These are phyloP conservation scores for Bujurquina vittata DNA, from an alignment of 2,113 vertebrate species.

Conservation along the genomic window DNA sequence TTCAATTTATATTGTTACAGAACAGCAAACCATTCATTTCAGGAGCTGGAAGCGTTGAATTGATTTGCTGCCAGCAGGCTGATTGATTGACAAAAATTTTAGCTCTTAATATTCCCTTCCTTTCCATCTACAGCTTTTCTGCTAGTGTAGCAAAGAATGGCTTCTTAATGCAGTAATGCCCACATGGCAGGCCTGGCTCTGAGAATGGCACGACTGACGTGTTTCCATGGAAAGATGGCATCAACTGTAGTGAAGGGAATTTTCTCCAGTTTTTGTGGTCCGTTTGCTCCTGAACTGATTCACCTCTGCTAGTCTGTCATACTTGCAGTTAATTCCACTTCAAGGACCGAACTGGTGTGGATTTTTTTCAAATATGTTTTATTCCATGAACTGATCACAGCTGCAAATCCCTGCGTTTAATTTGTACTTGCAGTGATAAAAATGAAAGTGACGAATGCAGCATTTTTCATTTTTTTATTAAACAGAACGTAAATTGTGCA, in stretches of 20 bases:
- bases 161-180: slow-evolving; percentile 25
- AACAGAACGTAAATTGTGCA: neutral
- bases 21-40: neutral
- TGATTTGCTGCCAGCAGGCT: neutral
- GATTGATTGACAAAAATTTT: neutral
- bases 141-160: neutral
- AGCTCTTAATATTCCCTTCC: neutral
- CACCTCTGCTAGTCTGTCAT: slow-evolving; percentile 6
- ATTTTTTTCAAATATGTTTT: neutral
- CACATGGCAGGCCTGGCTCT: slow-evolving; percentile 24
- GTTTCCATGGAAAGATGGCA: slow-evolving; percentile 55
- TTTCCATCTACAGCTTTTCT: neutral
- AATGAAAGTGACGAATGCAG: neutral
- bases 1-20: neutral
- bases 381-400: neutral
- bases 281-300: slow-evolving; percentile 25
- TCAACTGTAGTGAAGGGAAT: neutral
- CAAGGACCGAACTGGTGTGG: neutral
- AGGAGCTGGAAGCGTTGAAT: neutral
- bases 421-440: neutral
- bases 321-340: slow-evolving; percentile 10
- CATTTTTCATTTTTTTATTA: neutral
- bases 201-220: slow-evolving; percentile 35
- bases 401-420: neutral
- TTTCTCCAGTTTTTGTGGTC: slow-evolving; percentile 23